phyloP scores from a whole-genome alignment of 2,888 invertebrate species.

The Biston stratarius region DNA sequence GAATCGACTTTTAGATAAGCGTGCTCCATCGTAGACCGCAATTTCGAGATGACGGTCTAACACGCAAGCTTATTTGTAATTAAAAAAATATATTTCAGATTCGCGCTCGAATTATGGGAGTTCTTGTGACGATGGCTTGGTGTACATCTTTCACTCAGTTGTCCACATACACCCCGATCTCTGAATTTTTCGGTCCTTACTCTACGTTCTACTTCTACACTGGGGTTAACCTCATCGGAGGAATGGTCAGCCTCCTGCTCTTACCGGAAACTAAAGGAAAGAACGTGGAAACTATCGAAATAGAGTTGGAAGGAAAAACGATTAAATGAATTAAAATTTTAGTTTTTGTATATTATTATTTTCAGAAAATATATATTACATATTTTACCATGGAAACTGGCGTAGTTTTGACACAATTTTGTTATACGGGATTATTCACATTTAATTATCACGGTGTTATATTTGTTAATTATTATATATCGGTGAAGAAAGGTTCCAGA shows the following conservation, averaged over 20 bases:
- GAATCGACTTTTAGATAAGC: too few relatives aligned
- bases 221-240: slow-evolving; percentile 57
- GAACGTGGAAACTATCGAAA: slow-evolving; percentile 64
- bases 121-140: slow-evolving; percentile 66
- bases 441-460: too few relatives aligned
- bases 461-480: too few relatives aligned
- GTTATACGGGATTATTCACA: too few relatives aligned
- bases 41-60: too few relatives aligned
- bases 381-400: too few relatives aligned
- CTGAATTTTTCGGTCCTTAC: slow-evolving; percentile 56
- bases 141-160: slow-evolving; percentile 57
- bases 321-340: not conserved
- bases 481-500: too few relatives aligned
- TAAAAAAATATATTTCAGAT: slow-evolving; percentile 54
- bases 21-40: too few relatives aligned
- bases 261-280: slow-evolving; percentile 73
- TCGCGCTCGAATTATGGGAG: slow-evolving; percentile 65
- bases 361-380: too few relatives aligned
- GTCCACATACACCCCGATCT: slow-evolving; percentile 40
- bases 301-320: slow-evolving; percentile 43
- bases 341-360: not conserved
- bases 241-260: slow-evolving; percentile 57
- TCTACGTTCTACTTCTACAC: slow-evolving; percentile 65
- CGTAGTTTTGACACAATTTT: too few relatives aligned
- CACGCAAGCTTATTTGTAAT: not conserved